Evolutionary conservation across 1,140 invertebrate species (phyloP).

Genomic region (Meloidogyne hapla): DNA sequence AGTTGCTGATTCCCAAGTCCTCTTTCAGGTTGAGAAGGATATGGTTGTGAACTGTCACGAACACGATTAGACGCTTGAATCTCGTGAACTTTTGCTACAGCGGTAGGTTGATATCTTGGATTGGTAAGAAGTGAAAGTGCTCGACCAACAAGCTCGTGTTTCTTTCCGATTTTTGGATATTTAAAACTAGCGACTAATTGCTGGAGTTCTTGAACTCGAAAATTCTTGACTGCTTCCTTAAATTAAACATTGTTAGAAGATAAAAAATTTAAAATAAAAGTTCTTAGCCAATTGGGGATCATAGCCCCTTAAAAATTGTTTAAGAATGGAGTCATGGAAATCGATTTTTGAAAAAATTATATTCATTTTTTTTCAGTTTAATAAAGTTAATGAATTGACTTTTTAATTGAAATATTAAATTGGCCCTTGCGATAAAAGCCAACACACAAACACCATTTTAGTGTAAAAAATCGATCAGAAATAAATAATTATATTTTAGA

Average conservation of each 20-base stretch:
- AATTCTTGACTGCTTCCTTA: conserved; percentile 36
- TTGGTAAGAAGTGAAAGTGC: conserved; percentile 75
- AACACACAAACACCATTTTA: background rate
- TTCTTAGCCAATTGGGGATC: background rate
- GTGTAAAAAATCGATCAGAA: background rate
- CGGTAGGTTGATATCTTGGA: conserved; percentile 72
- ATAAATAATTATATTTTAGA: background rate
- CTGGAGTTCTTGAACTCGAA: conserved; percentile 68
- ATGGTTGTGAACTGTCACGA: conserved; percentile 19
- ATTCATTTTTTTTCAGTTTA: no score
- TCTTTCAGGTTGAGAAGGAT: conserved; percentile 17
- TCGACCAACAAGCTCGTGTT: conserved; percentile 79
- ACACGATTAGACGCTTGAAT: conserved; percentile 36
- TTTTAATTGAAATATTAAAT: background rate
- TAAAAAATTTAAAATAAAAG: background rate
- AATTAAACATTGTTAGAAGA: background rate
- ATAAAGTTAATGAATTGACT: background rate
- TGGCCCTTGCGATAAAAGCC: background rate
- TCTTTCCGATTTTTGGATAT: conserved; percentile 80
- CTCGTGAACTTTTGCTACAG: conserved; percentile 38
- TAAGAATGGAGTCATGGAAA: no score
- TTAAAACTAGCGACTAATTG: conserved; percentile 79
- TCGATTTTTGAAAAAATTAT: no score
- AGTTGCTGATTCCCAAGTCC: background rate
- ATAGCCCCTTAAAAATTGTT: background rate